A percentile compares a stretch with the other conserved stretches of the same genome.
phyloP scores from a whole-genome alignment of 2,113 vertebrate genomes.

The Pleuronectes platessa region DNA sequence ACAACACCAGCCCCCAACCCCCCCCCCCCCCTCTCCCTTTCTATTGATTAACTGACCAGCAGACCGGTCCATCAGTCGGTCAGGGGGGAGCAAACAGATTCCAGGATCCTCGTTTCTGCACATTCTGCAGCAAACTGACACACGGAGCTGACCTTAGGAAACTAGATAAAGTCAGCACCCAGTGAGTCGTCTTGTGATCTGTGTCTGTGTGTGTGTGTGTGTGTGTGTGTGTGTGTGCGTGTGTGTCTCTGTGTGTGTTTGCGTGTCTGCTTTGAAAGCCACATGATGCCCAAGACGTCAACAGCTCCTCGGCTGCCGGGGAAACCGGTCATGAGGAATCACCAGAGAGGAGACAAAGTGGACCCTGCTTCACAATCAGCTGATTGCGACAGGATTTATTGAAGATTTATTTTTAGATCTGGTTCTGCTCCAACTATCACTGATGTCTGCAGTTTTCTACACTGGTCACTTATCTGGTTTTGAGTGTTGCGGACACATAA shows the following conservation, averaged over 20 bases:
- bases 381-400: slow-evolving; percentile 33
- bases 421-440: neutral
- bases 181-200: slow-evolving; percentile 58
- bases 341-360: slow-evolving; percentile 22
- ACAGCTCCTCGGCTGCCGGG: slow-evolving; percentile 39
- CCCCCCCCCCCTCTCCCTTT: neutral
- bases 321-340: slow-evolving; percentile 62
- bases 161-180: slow-evolving; percentile 27
- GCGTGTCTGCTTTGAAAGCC: slow-evolving; percentile 31
- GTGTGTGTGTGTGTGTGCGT: neutral
- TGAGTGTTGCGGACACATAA: too few relatives aligned
- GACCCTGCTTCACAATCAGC: slow-evolving; percentile 48
- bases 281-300: slow-evolving; percentile 66
- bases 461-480: too few relatives aligned
- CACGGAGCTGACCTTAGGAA: slow-evolving; percentile 18
- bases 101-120: too few relatives aligned
- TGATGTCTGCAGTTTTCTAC: neutral
- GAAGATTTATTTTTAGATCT: neutral
- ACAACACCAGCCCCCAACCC: neutral
- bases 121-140: neutral
- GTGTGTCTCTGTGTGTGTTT: slow-evolving; percentile 1
- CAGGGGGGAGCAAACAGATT: neutral
- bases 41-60: slow-evolving; percentile 38
- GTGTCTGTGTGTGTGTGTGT: slow-evolving; percentile 21
- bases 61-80: neutral